Evolutionary conservation across 2,113 vertebrate genomes (phyloP).

Genomic region (Tauraco erythrolophus): DNA sequence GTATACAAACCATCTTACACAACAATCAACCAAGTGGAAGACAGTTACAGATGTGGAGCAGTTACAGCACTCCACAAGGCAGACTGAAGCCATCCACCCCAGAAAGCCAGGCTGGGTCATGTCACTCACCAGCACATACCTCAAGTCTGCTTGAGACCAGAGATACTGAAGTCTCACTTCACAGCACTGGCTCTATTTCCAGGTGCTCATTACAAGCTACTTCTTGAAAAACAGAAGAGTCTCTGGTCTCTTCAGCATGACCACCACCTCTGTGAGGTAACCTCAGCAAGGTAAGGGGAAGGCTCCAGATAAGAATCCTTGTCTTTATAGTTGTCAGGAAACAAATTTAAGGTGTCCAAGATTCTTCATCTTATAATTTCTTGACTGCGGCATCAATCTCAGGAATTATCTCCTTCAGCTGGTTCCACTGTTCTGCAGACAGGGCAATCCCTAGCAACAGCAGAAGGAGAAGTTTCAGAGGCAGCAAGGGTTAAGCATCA

Average conservation of each 20-base stretch:
- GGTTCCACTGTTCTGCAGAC: slow-evolving; percentile 43
- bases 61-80: not conserved
- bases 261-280: not conserved
- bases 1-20: not conserved
- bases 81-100: not conserved
- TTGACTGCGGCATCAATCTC: slow-evolving; percentile 2
- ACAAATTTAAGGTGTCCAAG: not conserved
- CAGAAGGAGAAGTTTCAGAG: not conserved
- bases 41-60: not conserved
- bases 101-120: not conserved
- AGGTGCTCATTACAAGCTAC: not conserved
- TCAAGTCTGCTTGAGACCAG: not conserved
- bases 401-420: slow-evolving; percentile 32
- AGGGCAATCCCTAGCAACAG: slow-evolving; percentile 34
- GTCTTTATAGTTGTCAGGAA: not conserved
- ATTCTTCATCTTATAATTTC: not conserved
- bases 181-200: not conserved
- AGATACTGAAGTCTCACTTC: not conserved
- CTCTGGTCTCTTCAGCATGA: not conserved
- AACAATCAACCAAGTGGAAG: not conserved
- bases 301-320: not conserved
- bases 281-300: not conserved
- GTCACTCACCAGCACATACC: not conserved
- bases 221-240: not conserved
- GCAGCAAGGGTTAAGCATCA: not conserved